Evolutionary conservation across 1,140 invertebrate species (phyloP).

Genomic region (Caenorhabditis latens): DNA sequence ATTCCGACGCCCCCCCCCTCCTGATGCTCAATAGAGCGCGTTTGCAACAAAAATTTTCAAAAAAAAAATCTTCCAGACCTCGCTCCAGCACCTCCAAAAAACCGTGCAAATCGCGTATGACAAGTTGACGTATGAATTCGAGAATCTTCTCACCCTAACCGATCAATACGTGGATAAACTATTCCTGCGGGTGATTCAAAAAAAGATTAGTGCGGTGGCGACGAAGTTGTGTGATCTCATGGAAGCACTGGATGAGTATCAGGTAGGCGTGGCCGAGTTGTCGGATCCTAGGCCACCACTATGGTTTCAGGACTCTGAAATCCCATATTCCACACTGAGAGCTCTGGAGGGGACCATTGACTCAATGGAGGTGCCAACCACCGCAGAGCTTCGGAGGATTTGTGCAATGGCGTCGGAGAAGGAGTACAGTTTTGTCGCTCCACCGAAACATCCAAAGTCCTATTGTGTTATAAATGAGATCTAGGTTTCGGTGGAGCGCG

Average conservation of each 20-base stretch:
- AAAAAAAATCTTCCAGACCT: background rate
- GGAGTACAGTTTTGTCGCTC: background rate
- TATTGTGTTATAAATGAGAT: slow-evolving; percentile 19
- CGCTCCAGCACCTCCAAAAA: background rate
- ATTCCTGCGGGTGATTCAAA: background rate
- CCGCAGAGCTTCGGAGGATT: background rate
- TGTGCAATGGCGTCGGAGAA: background rate
- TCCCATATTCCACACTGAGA: too few species aligned
- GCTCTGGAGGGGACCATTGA: background rate
- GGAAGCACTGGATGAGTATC: background rate
- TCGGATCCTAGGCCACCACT: background rate
- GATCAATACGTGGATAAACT: background rate
- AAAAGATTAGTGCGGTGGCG: background rate
- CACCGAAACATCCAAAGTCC: background rate
- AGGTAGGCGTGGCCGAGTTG: background rate
- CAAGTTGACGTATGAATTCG: background rate
- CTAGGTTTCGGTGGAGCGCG: background rate
- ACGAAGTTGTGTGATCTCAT: background rate
- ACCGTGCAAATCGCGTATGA: background rate
- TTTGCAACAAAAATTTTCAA: too few species aligned
- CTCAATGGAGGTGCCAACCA: background rate
- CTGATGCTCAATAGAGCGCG: too few species aligned
- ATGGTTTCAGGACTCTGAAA: too few species aligned
- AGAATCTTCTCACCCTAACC: background rate
- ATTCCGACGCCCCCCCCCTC: too few species aligned